Percentiles rank a stretch among this genome's conserved stretches.
phyloP scores from a whole-genome alignment of 2,113 vertebrate species.

The Elaphurus davidianus region DNA sequence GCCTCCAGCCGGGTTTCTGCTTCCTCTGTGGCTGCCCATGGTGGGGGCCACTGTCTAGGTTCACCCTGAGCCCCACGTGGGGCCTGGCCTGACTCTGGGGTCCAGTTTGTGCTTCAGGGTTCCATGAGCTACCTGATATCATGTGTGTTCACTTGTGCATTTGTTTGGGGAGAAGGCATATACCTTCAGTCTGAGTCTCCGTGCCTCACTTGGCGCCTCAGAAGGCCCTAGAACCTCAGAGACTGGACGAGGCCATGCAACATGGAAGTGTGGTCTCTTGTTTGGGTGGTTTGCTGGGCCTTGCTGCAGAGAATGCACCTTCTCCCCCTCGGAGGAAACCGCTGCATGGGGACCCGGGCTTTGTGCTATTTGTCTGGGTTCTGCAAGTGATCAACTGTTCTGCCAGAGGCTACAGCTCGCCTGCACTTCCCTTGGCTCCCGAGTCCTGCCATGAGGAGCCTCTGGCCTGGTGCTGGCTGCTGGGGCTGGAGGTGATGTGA shows the following conservation, averaged over 20 bases:
- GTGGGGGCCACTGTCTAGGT: accelerated
- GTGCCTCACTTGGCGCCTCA: not conserved
- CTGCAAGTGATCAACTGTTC: not conserved
- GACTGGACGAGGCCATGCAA: accelerated
- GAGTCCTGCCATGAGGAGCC: not conserved
- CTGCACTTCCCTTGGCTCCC: accelerated
- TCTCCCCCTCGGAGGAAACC: not conserved
- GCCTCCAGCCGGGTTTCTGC: not conserved
- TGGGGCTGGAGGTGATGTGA: too few species aligned
- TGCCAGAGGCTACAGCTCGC: not conserved
- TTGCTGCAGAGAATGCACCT: not conserved
- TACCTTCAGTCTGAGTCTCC: not conserved
- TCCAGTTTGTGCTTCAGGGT: not conserved
- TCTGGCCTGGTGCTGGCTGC: not conserved
- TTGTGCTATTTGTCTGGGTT: not conserved
- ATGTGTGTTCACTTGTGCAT: not conserved
- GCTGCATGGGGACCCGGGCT: not conserved
- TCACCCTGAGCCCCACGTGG: not conserved
- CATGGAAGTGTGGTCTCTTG: not conserved
- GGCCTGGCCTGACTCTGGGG: accelerated
- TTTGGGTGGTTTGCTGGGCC: not conserved
- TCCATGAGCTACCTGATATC: not conserved
- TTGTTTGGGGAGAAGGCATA: not conserved
- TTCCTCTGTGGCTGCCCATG: not conserved
- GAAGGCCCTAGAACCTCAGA: not conserved